Evolutionary conservation across 2,888 invertebrate genomes (phyloP).

Genomic region (Cryptocephalus moraei): DNA sequence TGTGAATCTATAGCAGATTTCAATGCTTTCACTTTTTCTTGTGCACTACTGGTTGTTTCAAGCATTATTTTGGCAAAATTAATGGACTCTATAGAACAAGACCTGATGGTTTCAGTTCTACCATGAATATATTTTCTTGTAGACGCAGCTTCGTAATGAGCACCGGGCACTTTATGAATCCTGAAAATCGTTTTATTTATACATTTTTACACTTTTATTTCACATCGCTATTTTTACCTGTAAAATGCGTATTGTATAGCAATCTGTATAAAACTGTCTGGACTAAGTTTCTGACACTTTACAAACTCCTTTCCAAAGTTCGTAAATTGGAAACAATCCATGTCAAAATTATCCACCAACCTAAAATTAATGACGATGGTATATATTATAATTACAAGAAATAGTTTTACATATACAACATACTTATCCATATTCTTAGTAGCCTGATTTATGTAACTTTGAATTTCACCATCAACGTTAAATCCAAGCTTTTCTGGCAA

Average conservation of each 20-base stretch:
- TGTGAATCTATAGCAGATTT: slow-evolving; percentile 68
- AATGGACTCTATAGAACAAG: slow-evolving; percentile 74
- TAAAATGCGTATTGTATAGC: slow-evolving; percentile 86
- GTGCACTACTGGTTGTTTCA: slow-evolving; percentile 38
- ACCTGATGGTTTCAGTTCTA: slow-evolving; percentile 90
- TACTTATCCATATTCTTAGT: slow-evolving; percentile 19
- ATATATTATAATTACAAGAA: background rate
- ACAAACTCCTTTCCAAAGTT: slow-evolving; percentile 82
- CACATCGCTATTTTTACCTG: slow-evolving; percentile 42
- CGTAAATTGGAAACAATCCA: slow-evolving; percentile 69
- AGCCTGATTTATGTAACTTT: slow-evolving; percentile 13
- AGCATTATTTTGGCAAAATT: slow-evolving; percentile 68
- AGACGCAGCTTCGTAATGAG: slow-evolving; percentile 89
- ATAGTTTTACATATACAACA: background rate
- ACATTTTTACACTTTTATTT: background rate
- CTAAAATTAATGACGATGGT: slow-evolving; percentile 39
- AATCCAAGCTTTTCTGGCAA: slow-evolving; percentile 42
- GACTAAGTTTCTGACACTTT: slow-evolving; percentile 78
- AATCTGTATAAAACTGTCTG: slow-evolving; percentile 92
- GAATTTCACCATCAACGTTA: slow-evolving; percentile 24
- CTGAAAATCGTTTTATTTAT: slow-evolving; percentile 32
- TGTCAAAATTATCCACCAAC: slow-evolving; percentile 61
- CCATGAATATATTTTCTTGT: slow-evolving; percentile 76
- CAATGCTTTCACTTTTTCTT: slow-evolving; percentile 55
- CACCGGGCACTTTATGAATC: slow-evolving; percentile 60